phyloP scores from a whole-genome alignment of 2,113 vertebrate genomes.

The Serilophus lunatus region DNA sequence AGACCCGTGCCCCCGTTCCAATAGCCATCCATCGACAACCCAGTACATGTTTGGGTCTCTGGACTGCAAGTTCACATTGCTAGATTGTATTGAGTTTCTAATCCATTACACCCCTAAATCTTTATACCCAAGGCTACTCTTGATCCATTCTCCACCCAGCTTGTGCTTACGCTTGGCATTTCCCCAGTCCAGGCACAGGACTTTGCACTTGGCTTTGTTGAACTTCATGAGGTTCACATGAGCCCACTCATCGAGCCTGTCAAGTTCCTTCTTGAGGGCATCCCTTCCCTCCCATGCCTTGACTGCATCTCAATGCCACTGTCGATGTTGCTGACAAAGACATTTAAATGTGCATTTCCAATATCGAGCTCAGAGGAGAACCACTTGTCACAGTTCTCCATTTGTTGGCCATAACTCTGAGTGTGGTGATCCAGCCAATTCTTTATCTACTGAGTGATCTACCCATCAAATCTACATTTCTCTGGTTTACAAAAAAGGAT shows the following conservation, averaged over 20 bases:
- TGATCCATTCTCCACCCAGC: rapidly evolving
- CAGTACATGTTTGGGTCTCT: not conserved
- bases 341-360: not conserved
- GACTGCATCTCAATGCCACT: not conserved
- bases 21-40: too few relatives aligned
- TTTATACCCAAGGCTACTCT: not conserved
- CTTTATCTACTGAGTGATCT: not conserved
- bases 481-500: not conserved
- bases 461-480: not conserved
- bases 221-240: not conserved
- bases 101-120: rapidly evolving
- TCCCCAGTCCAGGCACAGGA: too few relatives aligned
- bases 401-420: not conserved
- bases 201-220: not conserved
- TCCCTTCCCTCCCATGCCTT: not conserved
- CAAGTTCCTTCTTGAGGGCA: not conserved
- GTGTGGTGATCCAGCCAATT: too few relatives aligned
- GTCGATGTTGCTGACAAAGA: not conserved
- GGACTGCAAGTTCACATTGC: not conserved
- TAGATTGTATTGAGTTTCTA: not conserved
- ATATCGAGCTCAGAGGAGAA: too few relatives aligned
- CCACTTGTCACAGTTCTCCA: not conserved
- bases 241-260: not conserved
- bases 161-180: not conserved
- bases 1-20: too few relatives aligned